These are phyloP conservation scores for Ptyas mucosa DNA, from an alignment of 2,113 vertebrate genomes.

Conservation along the genomic window DNA sequence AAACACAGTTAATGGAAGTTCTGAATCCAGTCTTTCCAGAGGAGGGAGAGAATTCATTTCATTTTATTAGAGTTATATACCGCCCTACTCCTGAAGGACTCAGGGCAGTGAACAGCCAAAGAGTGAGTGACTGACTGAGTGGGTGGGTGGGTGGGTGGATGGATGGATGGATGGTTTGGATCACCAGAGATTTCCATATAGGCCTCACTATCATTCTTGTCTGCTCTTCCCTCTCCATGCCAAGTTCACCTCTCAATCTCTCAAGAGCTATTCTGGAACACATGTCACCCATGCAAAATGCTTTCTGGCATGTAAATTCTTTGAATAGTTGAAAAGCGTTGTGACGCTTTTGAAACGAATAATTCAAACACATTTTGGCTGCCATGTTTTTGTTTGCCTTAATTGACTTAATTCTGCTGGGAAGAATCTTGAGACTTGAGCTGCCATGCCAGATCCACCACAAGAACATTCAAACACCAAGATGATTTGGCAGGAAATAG, in stretches of 20 bases:
- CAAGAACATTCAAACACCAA: conserved; percentile 41
- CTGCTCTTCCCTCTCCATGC: neutral
- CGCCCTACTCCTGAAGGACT: too few species aligned
- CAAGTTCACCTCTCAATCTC: neutral
- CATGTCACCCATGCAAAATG: neutral
- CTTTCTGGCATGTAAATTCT: neutral
- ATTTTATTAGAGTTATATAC: too few species aligned
- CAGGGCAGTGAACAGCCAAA: too few species aligned
- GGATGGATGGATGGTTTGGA: too few species aligned
- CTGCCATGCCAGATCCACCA: conserved; percentile 7
- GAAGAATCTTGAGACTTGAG: neutral
- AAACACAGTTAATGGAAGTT: neutral
- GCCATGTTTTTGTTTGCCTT: neutral
- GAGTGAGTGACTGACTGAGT: too few species aligned
- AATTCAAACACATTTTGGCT: neutral
- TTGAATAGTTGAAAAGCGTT: neutral
- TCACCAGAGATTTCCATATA: neutral
- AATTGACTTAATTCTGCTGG: conserved; percentile 33
- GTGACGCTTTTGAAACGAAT: neutral
- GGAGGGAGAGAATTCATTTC: neutral
- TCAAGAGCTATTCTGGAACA: neutral
- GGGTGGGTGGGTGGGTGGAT: too few species aligned
- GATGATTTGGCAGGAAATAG: conserved; percentile 16
- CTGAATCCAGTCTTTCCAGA: neutral
- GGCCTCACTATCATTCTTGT: neutral